A percentile compares a stretch with the other conserved stretches of the same genome.
Conservation (phyloP, 2,888 invertebrate species). For the Cryptophagus acutangulus region DNA sequence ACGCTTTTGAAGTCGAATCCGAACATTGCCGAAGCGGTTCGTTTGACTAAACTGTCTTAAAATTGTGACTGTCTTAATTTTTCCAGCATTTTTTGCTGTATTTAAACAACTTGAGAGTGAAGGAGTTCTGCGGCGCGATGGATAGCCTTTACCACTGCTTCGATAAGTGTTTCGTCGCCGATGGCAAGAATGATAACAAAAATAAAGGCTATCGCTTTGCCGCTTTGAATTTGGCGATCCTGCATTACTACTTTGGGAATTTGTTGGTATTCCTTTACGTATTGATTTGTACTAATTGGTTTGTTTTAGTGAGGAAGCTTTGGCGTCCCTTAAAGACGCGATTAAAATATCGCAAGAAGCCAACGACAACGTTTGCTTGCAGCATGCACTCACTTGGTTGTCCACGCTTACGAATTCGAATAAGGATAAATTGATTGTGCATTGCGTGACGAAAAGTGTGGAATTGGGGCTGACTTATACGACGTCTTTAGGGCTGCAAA, state of each 20-base stretch:
- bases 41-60: conserved; percentile 35
- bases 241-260: conserved; percentile 82
- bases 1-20: conserved; percentile 72
- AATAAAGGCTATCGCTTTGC: conserved; percentile 77
- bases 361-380: conserved; percentile 78
- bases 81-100: conserved; percentile 86
- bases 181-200: conserved; percentile 51
- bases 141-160: conserved; percentile 80
- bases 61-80: conserved; percentile 11
- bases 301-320: conserved; percentile 62
- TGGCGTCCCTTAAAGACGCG: conserved; percentile 79
- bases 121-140: conserved; percentile 79
- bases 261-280: conserved; percentile 51
- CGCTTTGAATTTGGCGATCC: conserved; percentile 82
- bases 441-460: conserved; percentile 63
- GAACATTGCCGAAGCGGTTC: conserved; percentile 76
- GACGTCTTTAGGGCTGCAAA: conserved; percentile 69
- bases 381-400: conserved; percentile 81
- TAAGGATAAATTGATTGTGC: conserved; percentile 60
- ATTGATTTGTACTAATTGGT: conserved; percentile 6
- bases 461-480: conserved; percentile 66
- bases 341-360: conserved; percentile 83
- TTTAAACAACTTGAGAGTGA: conserved; percentile 79
- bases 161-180: conserved; percentile 57
- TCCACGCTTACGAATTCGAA: conserved; percentile 55